phyloP scores from a whole-genome alignment of 2,797 vertebrate genomes.

The Sparidentex hasta region DNA sequence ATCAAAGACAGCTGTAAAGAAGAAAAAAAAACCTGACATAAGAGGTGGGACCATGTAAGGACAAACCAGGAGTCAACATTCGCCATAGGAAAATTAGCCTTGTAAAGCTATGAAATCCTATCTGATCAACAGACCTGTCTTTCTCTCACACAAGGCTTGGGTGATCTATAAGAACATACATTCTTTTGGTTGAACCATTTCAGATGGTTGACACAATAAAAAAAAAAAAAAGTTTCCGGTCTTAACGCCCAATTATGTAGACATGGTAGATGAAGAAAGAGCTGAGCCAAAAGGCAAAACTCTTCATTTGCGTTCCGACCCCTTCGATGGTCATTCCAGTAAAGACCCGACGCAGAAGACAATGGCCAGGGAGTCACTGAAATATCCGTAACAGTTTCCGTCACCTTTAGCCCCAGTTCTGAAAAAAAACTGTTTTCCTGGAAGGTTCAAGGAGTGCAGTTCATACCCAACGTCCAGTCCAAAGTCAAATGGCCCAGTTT shows the following conservation, averaged over 20 bases:
- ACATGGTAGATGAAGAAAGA: neutral
- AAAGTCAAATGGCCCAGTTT: neutral
- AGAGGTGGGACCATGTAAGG: conserved; percentile 44
- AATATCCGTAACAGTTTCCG: neutral
- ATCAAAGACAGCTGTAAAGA: conserved; percentile 27
- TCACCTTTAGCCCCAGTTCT: neutral
- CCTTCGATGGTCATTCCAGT: neutral
- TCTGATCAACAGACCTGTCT: conserved; percentile 40
- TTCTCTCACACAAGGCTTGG: conserved; percentile 26
- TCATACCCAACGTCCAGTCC: neutral
- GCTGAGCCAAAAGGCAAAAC: neutral
- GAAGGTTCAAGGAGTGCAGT: no score
- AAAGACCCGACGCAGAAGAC: neutral
- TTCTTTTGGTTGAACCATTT: conserved; percentile 1
- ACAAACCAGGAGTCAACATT: conserved; percentile 45
- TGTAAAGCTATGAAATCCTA: conserved; percentile 38
- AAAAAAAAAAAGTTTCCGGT: no score
- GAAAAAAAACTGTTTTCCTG: no score
- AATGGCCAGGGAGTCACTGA: neutral
- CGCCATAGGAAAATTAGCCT: conserved; percentile 32
- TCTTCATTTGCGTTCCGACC: neutral
- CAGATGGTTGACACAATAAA: neutral
- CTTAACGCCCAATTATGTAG: neutral
- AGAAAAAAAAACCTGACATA: conserved; percentile 1
- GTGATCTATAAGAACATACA: conserved; percentile 14